Evolutionary conservation across 2,888 invertebrate genomes (phyloP), one percentile per base, ranked within the genome.

Genomic region (Pollenia angustigena): DNA sequence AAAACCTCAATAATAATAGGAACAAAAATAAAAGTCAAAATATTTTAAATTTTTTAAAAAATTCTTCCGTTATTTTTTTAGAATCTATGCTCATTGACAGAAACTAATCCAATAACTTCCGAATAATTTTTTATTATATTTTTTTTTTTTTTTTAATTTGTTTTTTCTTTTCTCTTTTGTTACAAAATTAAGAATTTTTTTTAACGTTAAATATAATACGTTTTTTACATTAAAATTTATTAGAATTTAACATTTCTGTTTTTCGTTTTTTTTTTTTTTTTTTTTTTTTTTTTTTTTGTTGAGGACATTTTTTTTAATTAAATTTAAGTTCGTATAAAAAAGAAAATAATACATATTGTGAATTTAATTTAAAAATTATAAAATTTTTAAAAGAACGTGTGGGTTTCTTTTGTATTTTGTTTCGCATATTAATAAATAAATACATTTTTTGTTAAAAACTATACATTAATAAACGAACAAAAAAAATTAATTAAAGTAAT

Each of bases 171-270:
- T 68, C 68, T 58, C n/a, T 42, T 84, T 85, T 86, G 81, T 85
- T 86, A 86, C 72, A 83, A 83, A 83, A 81, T 80, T 76, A 83
- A 86, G 80, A 83, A 83, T 80, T 74, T 85, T 74, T 85, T 74
- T 54, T 86, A 82, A n/a, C 42, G 81, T 79, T 60, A 42, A 66
- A 56, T 66, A 66, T 42, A 74, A 58, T 78, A 69, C 69, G 66
- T 50, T 16, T 68, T 46, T 71, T 44, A 50, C 44, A 56, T 80
- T 69, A 58, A 60, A 60, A 50, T 74, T 68, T 79, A 68, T 74
- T 60, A 52, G 40, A 69, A 44, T 81, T 81, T 69, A 74, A 76
- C 42, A 72, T 62, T 66, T 79, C 62, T 74, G 58, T 64, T 76
- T 79, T 84, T 84, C 64, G 56, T 85, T 81, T 78, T 82, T 60